phyloP scores from a whole-genome alignment of 2,797 vertebrate species.

The Naso thynnoides region DNA sequence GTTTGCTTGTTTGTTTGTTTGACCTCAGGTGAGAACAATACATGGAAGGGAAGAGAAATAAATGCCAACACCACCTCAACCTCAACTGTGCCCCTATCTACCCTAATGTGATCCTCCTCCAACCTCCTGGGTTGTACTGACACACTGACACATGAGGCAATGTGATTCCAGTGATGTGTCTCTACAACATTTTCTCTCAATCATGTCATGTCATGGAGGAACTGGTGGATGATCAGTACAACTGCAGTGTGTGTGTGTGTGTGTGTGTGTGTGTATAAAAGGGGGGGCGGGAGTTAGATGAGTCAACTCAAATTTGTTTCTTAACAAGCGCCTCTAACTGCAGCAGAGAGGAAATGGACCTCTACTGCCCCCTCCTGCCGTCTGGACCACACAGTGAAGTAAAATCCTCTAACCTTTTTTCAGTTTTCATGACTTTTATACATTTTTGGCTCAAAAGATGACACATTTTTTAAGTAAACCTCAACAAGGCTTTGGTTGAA shows the following conservation, averaged over 20 bases:
- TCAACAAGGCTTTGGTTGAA: neutral
- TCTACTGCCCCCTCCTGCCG: slow-evolving; percentile 63
- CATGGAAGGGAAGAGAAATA: slow-evolving; percentile 50
- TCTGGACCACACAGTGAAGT: neutral
- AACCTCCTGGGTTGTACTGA: slow-evolving; percentile 39
- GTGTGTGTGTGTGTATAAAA: neutral
- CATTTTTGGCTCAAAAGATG: neutral
- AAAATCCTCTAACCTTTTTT: neutral
- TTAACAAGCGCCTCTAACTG: neutral
- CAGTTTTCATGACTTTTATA: neutral
- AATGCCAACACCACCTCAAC: neutral
- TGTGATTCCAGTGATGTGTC: neutral
- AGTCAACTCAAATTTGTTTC: neutral
- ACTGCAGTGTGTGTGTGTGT: no score
- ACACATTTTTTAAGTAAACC: neutral
- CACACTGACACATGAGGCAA: slow-evolving; percentile 16
- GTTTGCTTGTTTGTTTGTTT: slow-evolving; percentile 52
- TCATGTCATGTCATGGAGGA: neutral
- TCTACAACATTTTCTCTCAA: neutral
- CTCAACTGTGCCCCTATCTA: slow-evolving; percentile 11
- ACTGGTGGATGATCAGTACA: neutral
- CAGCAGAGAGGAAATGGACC: slow-evolving; percentile 14
- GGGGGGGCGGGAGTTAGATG: neutral
- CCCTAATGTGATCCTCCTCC: slow-evolving; percentile 13
- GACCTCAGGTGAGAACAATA: slow-evolving; percentile 56